phyloP scores from a whole-genome alignment of 1,140 invertebrate species.

The Cydia pomonella region DNA sequence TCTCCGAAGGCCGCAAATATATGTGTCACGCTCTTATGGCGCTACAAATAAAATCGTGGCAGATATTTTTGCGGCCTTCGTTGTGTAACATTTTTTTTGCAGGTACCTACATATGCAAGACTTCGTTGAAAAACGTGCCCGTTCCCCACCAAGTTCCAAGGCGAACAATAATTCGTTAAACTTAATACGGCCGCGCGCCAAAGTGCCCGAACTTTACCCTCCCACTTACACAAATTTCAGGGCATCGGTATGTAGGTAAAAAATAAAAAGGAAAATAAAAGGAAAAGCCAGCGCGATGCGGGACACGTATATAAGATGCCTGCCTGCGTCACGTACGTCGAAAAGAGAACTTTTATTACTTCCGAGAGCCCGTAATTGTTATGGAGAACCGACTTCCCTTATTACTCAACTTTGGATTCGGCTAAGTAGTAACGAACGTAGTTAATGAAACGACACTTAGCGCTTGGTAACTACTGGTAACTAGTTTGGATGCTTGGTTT shows the following conservation, averaged over 20 bases:
- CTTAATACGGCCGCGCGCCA: conserved; percentile 13
- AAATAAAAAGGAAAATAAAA: conserved; percentile 56
- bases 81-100: no score
- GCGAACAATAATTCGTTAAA: conserved; percentile 14
- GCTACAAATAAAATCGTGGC: no score
- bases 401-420: conserved; percentile 66
- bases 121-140: conserved; percentile 5
- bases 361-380: conserved; percentile 70
- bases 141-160: conserved; percentile 7
- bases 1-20: no score
- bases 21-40: no score
- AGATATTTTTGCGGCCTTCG: no score
- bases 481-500: conserved; percentile 21
- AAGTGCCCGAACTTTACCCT: conserved; percentile 24
- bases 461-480: conserved; percentile 27
- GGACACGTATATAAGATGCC: conserved; percentile 65
- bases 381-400: conserved; percentile 66
- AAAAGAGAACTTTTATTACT: conserved; percentile 75
- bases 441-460: conserved; percentile 35
- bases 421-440: conserved; percentile 48
- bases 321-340: conserved; percentile 66
- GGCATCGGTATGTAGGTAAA: conserved; percentile 40
- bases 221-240: conserved; percentile 31
- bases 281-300: conserved; percentile 54
- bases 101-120: no score